Percentiles rank a stretch among this genome's conserved stretches.
Evolutionary conservation across 2,888 invertebrate genomes (phyloP).

Genomic region (Diaperis boleti): DNA sequence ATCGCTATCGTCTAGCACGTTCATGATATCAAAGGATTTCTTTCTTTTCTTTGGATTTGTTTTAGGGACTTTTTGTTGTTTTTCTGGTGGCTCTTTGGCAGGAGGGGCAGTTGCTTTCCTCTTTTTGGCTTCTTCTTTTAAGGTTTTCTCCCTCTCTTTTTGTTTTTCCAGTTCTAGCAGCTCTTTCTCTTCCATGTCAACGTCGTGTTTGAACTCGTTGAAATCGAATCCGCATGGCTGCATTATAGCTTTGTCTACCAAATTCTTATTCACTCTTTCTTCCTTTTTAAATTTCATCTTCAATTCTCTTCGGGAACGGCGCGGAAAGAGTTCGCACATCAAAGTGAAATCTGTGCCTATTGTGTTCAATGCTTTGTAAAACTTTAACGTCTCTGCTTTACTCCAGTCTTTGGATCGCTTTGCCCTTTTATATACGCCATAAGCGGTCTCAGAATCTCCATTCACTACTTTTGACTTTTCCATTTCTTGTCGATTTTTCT

Average conservation of each 20-base stretch:
- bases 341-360: constrained; percentile 94
- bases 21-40: constrained; percentile 47
- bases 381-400: constrained; percentile 85
- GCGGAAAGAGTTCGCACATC: constrained; percentile 85
- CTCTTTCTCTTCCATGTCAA: constrained; percentile 67
- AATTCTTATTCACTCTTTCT: constrained; percentile 79
- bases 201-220: constrained; percentile 71
- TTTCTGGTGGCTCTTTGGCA: constrained; percentile 14
- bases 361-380: constrained; percentile 89
- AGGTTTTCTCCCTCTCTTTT: constrained; percentile 50
- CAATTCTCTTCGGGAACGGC: constrained; percentile 82
- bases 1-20: constrained; percentile 51
- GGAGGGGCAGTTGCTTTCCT: constrained; percentile 21
- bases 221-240: constrained; percentile 79
- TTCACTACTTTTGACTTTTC: constrained; percentile 76
- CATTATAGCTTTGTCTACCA: constrained; percentile 82
- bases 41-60: constrained; percentile 26
- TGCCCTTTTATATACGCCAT: constrained; percentile 76
- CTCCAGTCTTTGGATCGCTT: constrained; percentile 81
- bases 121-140: constrained; percentile 46
- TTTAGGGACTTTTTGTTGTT: constrained; percentile 40
- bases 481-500: constrained; percentile 73
- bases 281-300: constrained; percentile 95
- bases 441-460: constrained; percentile 69
- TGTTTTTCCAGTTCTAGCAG: constrained; percentile 54